phyloP scores from a whole-genome alignment of 2,888 invertebrate genomes.

The Pherbina coryleti region DNA sequence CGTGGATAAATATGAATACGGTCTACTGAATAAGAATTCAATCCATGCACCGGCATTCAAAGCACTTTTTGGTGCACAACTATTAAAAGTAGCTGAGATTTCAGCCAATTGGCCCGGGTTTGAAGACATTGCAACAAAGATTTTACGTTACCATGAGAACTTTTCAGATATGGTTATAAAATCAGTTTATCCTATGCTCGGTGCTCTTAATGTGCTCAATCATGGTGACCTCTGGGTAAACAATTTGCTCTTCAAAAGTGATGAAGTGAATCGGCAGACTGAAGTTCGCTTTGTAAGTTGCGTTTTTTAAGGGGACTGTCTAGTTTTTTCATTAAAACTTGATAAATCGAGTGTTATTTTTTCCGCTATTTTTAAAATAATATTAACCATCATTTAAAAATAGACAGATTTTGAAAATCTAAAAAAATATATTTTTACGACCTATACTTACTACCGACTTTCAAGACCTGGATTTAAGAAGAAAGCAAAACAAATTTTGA shows the following conservation, averaged over 20 bases:
- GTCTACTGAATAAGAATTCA: slow-evolving; percentile 61
- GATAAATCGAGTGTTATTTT: no score
- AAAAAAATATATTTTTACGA: no score
- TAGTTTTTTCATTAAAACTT: no score
- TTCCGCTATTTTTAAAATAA: no score
- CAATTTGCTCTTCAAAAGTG: slow-evolving; percentile 70
- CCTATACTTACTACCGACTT: no score
- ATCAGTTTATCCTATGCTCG: slow-evolving; percentile 59
- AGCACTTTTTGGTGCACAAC: slow-evolving; percentile 62
- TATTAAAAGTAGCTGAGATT: slow-evolving; percentile 59
- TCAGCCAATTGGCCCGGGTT: slow-evolving; percentile 55
- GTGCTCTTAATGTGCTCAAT: slow-evolving; percentile 68
- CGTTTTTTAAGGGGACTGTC: background rate
- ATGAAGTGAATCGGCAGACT: slow-evolving; percentile 32
- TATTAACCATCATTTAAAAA: no score
- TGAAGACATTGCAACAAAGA: slow-evolving; percentile 55
- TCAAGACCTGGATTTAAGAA: no score
- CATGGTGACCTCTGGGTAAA: slow-evolving; percentile 73
- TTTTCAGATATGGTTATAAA: slow-evolving; percentile 60
- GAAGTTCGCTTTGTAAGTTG: slow-evolving; percentile 69
- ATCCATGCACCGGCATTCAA: slow-evolving; percentile 61
- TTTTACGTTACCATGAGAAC: slow-evolving; percentile 59
- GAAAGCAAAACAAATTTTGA: no score
- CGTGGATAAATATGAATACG: slow-evolving; percentile 59
- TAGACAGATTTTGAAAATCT: no score